A percentile compares a stretch with the other conserved stretches of the same genome.
Evolutionary conservation across 2,888 invertebrate genomes (phyloP).

Genomic region (Coelinius sp.): DNA sequence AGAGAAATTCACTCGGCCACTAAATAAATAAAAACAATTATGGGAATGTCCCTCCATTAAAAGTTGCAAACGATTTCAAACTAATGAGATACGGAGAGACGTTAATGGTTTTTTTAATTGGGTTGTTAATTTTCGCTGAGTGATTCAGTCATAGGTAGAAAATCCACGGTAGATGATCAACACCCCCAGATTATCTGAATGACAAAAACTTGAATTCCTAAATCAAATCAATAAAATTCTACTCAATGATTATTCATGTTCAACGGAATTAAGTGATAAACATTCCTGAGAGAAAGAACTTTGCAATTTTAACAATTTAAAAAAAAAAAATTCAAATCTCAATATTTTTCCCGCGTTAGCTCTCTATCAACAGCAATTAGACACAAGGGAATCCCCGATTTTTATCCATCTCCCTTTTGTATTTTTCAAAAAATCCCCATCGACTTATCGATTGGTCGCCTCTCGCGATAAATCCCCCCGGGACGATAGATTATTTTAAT

Average conservation of each 20-base stretch:
- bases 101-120: conserved; percentile 68
- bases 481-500: conserved; percentile 57
- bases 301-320: too few species aligned
- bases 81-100: conserved; percentile 65
- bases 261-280: too few species aligned
- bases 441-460: background rate
- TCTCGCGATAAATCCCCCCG: conserved; percentile 35
- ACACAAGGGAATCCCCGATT: too few species aligned
- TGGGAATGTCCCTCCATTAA: conserved; percentile 56
- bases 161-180: conserved; percentile 58
- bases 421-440: conserved; percentile 35
- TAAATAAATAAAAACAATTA: conserved; percentile 2
- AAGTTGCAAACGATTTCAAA: conserved; percentile 61
- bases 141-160: conserved; percentile 63
- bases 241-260: conserved; percentile 21
- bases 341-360: too few species aligned
- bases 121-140: conserved; percentile 67
- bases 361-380: too few species aligned
- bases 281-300: too few species aligned
- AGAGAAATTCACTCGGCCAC: background rate
- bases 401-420: too few species aligned
- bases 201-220: background rate
- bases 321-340: too few species aligned
- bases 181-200: background rate
- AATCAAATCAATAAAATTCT: background rate